phyloP scores from a whole-genome alignment of 2,113 vertebrate genomes.

The Macaca nemestrina region DNA sequence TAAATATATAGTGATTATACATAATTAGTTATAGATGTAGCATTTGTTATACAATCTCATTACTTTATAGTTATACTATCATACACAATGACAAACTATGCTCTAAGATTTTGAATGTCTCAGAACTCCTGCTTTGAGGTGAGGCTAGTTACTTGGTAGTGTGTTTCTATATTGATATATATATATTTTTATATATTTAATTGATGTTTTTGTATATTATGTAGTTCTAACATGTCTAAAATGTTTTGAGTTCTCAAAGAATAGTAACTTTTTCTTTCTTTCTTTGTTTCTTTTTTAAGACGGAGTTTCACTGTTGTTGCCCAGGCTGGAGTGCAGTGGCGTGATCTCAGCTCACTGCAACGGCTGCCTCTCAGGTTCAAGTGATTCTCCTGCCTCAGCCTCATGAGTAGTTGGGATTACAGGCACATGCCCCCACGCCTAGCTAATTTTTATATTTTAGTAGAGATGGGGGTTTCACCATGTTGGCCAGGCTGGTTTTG shows the following conservation, averaged over 20 bases:
- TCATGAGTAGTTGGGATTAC: too few relatives aligned
- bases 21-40: neutral
- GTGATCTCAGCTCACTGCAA: too few relatives aligned
- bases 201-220: neutral
- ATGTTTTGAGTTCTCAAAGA: neutral
- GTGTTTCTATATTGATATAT: neutral
- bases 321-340: too few relatives aligned
- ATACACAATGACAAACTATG: neutral
- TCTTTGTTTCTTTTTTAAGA: neutral
- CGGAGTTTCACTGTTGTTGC: too few relatives aligned
- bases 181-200: neutral
- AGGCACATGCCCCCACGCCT: too few relatives aligned
- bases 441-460: too few relatives aligned
- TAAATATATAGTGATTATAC: neutral
- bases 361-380: too few relatives aligned
- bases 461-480: too few relatives aligned
- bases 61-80: neutral
- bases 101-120: neutral
- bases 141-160: neutral
- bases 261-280: neutral
- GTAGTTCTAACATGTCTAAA: neutral
- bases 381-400: too few relatives aligned
- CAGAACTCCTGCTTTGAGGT: neutral
- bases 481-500: too few relatives aligned
- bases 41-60: neutral